Conservation (phyloP, 2,888 invertebrate genomes). For the Hypselothyrea guttata region DNA sequence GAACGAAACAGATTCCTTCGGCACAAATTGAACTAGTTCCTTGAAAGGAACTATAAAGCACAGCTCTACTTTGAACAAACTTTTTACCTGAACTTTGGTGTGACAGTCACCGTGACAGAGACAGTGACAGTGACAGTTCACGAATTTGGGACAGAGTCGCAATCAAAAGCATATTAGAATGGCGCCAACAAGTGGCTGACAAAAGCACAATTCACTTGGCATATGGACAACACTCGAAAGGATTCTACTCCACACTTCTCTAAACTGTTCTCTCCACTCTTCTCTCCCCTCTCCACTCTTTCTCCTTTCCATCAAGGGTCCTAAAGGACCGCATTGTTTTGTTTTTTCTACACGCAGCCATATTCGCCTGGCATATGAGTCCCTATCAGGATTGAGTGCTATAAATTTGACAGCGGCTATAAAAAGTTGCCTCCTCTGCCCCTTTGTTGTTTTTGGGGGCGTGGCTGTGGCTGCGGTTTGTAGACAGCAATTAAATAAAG, state of each 20-base stretch:
- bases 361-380: slow-evolving; percentile 18
- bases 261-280: slow-evolving; percentile 7
- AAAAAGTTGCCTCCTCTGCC: slow-evolving; percentile 17
- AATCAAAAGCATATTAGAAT: slow-evolving; percentile 41
- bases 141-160: slow-evolving; percentile 9
- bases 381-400: slow-evolving; percentile 41
- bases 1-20: too few relatives aligned
- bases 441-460: slow-evolving; percentile 10
- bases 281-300: slow-evolving; percentile 1
- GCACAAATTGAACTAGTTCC: too few relatives aligned
- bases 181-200: slow-evolving; percentile 55
- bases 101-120: too few relatives aligned
- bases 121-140: not conserved
- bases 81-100: slow-evolving; percentile 32
- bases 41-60: too few relatives aligned
- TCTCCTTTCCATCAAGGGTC: too few relatives aligned
- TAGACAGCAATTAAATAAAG: slow-evolving; percentile 59
- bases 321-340: slow-evolving; percentile 27
- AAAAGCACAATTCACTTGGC: slow-evolving; percentile 31
- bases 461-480: slow-evolving; percentile 15
- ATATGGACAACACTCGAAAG: slow-evolving; percentile 36
- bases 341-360: slow-evolving; percentile 12
- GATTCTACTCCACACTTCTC: slow-evolving; percentile 10
- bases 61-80: slow-evolving; percentile 40
- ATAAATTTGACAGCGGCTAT: slow-evolving; percentile 54